A percentile compares a stretch with the other conserved stretches of the same genome.
Evolutionary conservation across 2,888 invertebrate genomes (phyloP).

Genomic region (Electrophaes corylata): DNA sequence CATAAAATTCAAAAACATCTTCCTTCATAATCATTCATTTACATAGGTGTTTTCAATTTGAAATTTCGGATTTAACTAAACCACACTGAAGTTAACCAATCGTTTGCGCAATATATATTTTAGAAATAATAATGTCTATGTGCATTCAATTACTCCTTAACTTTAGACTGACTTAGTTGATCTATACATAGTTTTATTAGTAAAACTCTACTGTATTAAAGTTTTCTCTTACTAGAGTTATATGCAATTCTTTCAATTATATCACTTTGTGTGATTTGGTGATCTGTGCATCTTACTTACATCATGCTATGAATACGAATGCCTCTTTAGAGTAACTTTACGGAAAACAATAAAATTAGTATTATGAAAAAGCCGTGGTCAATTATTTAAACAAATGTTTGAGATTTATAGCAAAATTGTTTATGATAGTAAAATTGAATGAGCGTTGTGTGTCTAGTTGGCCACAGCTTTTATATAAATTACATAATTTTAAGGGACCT

Average conservation of each 20-base stretch:
- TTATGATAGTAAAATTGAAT: slow-evolving; percentile 42
- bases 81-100: background rate
- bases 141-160: background rate
- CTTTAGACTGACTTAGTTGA: background rate
- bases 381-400: slow-evolving; percentile 62
- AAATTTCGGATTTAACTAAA: background rate
- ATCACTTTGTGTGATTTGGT: slow-evolving; percentile 77
- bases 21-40: slow-evolving; percentile 59
- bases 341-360: slow-evolving; percentile 80
- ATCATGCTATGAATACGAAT: slow-evolving; percentile 80
- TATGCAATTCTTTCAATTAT: slow-evolving; percentile 64
- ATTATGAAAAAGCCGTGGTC: slow-evolving; percentile 75
- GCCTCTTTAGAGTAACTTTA: slow-evolving; percentile 83
- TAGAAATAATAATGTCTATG: background rate
- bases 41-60: slow-evolving; percentile 48
- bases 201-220: slow-evolving; percentile 50
- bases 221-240: slow-evolving; percentile 70
- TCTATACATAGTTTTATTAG: background rate
- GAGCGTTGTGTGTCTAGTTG: slow-evolving; percentile 63
- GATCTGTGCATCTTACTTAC: slow-evolving; percentile 72
- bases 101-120: background rate
- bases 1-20: slow-evolving; percentile 61
- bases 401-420: slow-evolving; percentile 38
- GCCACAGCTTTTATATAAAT: slow-evolving; percentile 76
- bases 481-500: slow-evolving; percentile 84